Percentiles rank a stretch among this genome's conserved stretches.
These are phyloP conservation scores for Sitobion miscanthi DNA, from an alignment of 1,140 invertebrate genomes.

Conservation along the genomic window DNA sequence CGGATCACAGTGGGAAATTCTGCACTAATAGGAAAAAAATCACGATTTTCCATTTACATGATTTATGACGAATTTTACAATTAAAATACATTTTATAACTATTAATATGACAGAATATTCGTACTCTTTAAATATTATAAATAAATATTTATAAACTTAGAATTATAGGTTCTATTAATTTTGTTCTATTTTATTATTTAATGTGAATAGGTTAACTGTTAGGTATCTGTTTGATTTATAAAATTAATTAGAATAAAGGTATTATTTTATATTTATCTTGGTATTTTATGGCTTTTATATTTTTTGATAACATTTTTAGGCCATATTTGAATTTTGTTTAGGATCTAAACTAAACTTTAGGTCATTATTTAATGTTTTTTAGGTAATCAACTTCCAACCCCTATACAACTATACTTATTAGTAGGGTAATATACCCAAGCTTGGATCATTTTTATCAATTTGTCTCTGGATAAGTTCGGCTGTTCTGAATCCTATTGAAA, in stretches of 20 bases:
- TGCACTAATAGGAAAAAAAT: no score
- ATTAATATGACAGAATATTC: background rate
- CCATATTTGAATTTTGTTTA: background rate
- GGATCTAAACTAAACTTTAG: background rate
- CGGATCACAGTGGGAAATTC: no score
- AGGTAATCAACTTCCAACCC: background rate
- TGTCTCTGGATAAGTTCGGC: slow-evolving; percentile 78
- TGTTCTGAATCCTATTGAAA: slow-evolving; percentile 84
- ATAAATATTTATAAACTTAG: no score
- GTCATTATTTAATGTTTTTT: background rate
- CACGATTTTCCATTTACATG: no score
- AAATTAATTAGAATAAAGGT: no score
- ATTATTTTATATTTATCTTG: no score
- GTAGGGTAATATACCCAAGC: slow-evolving; percentile 53
- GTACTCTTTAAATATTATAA: background rate
- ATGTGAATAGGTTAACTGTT: no score
- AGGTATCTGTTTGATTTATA: no score
- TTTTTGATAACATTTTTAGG: no score
- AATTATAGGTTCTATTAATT: no score
- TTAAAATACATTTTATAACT: background rate
- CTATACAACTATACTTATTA: background rate
- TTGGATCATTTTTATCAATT: slow-evolving; percentile 61
- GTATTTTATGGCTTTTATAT: no score
- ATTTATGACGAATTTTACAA: background rate
- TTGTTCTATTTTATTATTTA: no score